Base-by-base conservation (phyloP, 1,140 invertebrate species). In the Dendrolimus punctatus region DNA sequence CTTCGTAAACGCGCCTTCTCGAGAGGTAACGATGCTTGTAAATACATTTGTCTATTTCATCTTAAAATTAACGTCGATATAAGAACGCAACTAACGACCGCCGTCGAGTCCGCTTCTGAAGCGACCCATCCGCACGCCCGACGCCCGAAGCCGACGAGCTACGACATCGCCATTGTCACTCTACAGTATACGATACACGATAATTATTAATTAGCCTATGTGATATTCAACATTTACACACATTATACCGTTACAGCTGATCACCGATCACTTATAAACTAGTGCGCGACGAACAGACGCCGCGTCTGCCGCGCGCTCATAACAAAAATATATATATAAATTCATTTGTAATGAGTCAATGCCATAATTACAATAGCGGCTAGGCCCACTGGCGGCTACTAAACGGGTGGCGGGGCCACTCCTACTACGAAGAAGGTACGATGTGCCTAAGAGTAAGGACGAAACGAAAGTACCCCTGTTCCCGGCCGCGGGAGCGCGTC, bases 191-290 rank as follows among this genome's bases (percentile, higher is more conserved):
- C 39, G 40, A 9, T 23, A 40, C 46, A 10, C 53, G 10, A 10
- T 53, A 49, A 40, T 45, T 55, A 58, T 59, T 56, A 57, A 59
- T n/a, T n/a, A n/a, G n/a, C 50, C 41, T 64, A 56, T 60, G 62
- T 58, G 59, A 60, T 57, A 60, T 62, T 64, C 57, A 68, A 64
- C 58, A 62, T 61, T 62, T 62, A 69, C 62, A 69, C 66, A 72
- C 64, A 67, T 60, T 60, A 42, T 53, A 62, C 58, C 62, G 58
- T 64, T 64, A n/a, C 61, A 50, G 49, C 45, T 52, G 55, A 53
- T 54, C 51, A 60, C 49, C 9, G 9, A 6, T 52, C 44, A 56
- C 36, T 47, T 51, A 50, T 38, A 8, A 46, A 46, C 9, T 42
- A n/a, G n/a, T 45, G 23, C 7, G 43, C 46, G 46, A 53, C 46